These are phyloP conservation scores for Caenorhabditis imperialis DNA, from an alignment of 2,888 invertebrate species.

Conservation along the genomic window DNA sequence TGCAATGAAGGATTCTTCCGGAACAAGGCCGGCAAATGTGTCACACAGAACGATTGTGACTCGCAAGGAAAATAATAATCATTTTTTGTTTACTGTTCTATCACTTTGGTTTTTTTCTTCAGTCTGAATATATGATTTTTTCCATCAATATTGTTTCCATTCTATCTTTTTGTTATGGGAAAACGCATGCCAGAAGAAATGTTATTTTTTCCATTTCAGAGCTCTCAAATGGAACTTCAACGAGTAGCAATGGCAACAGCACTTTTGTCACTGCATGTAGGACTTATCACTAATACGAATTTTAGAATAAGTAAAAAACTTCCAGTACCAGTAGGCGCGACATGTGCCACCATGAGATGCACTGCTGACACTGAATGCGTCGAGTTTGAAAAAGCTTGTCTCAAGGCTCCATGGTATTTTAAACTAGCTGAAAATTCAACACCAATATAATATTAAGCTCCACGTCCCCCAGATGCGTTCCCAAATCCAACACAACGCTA, in stretches of 20 bases:
- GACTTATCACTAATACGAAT: slow-evolving; percentile 1
- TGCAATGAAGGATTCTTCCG: slow-evolving; percentile 27
- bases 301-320: slow-evolving; percentile 7
- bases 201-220: too few species aligned
- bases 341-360: slow-evolving; percentile 15
- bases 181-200: too few species aligned
- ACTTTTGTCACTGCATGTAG: background rate
- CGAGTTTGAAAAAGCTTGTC: slow-evolving; percentile 1
- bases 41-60: slow-evolving; percentile 31
- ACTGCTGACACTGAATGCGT: slow-evolving; percentile 12
- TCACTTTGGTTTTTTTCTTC: slow-evolving; percentile 4
- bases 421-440: background rate
- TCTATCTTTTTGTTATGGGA: background rate
- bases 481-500: background rate
- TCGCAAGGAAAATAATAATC: slow-evolving; percentile 7
- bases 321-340: slow-evolving; percentile 8
- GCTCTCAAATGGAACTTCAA: too few species aligned
- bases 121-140: background rate
- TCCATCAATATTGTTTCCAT: background rate
- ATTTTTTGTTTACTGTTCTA: background rate
- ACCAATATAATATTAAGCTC: background rate
- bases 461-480: background rate
- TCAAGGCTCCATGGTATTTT: slow-evolving; percentile 3
- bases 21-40: slow-evolving; percentile 17
- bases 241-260: too few species aligned